These are phyloP conservation scores for Aix galericulata DNA, from an alignment of 2,113 vertebrate genomes.

Conservation along the genomic window DNA sequence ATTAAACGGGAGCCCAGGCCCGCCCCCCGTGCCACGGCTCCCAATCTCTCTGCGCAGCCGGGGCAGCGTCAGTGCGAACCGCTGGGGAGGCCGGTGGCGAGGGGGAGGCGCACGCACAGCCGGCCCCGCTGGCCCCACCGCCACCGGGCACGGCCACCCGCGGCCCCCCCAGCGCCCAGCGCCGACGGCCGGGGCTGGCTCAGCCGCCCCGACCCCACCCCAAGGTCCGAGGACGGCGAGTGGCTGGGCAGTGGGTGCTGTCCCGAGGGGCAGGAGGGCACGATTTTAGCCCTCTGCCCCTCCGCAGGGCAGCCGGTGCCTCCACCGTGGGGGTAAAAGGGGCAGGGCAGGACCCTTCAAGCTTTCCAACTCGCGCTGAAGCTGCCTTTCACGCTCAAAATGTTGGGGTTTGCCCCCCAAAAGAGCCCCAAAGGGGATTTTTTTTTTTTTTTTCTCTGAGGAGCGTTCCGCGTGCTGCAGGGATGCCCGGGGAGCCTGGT, in stretches of 20 bases:
- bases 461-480: not conserved
- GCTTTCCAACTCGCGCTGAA: not conserved
- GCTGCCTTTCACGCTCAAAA: not conserved
- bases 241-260: not conserved
- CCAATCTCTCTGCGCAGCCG: slow-evolving; percentile 35
- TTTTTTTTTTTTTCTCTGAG: not conserved
- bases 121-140: not conserved
- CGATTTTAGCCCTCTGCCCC: too few relatives aligned
- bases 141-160: not conserved
- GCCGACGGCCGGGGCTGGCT: too few relatives aligned
- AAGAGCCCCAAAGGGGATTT: not conserved
- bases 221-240: not conserved
- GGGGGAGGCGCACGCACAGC: not conserved
- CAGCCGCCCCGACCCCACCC: not conserved
- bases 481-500: not conserved
- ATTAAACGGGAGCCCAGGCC: slow-evolving; percentile 52
- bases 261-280: too few relatives aligned
- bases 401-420: not conserved
- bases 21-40: slow-evolving; percentile 11
- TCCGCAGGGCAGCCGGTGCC: not conserved
- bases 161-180: not conserved
- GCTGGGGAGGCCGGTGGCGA: not conserved
- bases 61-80: not conserved
- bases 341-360: not conserved
- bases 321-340: not conserved